Evolutionary conservation across 2,113 vertebrate genomes (phyloP).

Genomic region (Myocastor coypus): DNA sequence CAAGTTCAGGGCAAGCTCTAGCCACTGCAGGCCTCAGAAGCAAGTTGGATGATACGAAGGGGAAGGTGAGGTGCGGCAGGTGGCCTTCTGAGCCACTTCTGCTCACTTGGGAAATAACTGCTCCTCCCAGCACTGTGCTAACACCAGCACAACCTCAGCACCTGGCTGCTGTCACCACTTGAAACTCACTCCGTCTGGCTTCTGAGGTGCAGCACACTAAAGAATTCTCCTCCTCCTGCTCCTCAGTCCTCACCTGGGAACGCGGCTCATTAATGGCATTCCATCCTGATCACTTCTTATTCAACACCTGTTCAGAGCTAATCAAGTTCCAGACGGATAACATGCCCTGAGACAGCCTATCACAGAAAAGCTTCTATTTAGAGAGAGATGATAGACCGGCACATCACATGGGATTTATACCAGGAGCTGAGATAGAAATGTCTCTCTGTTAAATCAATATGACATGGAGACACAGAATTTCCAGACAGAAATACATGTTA

Average conservation of each 20-base stretch:
- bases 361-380: slow-evolving; percentile 19
- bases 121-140: background rate
- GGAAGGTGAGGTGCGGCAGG: fast-evolving
- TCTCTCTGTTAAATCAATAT: background rate
- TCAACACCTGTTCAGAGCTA: slow-evolving; percentile 47
- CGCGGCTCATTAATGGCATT: slow-evolving; percentile 8
- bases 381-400: background rate
- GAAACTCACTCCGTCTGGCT: fast-evolving
- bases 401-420: background rate
- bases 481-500: background rate
- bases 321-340: slow-evolving; percentile 55
- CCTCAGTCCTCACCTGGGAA: background rate
- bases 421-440: background rate
- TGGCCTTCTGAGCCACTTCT: fast-evolving
- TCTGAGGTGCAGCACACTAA: background rate
- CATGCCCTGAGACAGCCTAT: background rate
- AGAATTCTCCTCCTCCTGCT: background rate
- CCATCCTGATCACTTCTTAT: background rate
- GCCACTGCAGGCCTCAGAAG: background rate
- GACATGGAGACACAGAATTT: background rate
- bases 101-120: fast-evolving
- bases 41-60: too few species aligned
- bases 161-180: background rate
- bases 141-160: fast-evolving
- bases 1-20: fast-evolving